Evolutionary conservation across 2,113 vertebrate species (phyloP).

Genomic region (Monopterus albus): DNA sequence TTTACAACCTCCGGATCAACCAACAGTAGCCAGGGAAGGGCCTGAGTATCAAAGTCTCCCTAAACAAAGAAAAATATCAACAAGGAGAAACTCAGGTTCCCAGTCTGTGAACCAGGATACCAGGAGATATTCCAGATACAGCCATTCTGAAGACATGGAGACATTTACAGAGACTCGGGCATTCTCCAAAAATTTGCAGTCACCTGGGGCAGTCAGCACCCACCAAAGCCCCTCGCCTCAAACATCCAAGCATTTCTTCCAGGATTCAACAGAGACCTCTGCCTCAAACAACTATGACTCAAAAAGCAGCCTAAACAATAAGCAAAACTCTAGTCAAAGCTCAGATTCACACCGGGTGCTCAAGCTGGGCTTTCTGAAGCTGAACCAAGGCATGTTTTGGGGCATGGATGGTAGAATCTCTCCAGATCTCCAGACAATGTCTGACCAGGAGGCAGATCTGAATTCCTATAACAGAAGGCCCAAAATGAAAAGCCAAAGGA

Average conservation of each 20-base stretch:
- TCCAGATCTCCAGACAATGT: conserved; percentile 53
- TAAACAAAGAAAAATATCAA: neutral
- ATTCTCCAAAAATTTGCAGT: conserved; percentile 64
- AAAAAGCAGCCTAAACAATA: conserved; percentile 27
- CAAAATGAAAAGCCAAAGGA: conserved; percentile 67
- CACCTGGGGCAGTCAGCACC: conserved; percentile 47
- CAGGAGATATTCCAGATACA: conserved; percentile 25
- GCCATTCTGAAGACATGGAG: conserved; percentile 37
- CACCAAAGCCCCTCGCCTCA: conserved; percentile 15
- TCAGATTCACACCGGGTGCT: conserved; percentile 60
- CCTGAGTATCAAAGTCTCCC: neutral
- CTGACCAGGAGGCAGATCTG: conserved; percentile 59
- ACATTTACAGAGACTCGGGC: conserved; percentile 19
- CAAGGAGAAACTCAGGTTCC: conserved; percentile 25
- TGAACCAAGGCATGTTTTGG: conserved; percentile 60
- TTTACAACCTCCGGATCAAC: neutral
- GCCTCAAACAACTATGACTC: conserved; percentile 57
- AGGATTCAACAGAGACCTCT: neutral
- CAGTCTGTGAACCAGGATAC: conserved; percentile 17
- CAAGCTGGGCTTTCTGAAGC: conserved; percentile 66
- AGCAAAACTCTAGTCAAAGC: conserved; percentile 34
- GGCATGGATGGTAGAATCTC: conserved; percentile 21
- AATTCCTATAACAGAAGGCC: conserved; percentile 36
- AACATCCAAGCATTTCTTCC: neutral
- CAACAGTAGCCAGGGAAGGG: neutral